Percentiles rank a stretch among this genome's conserved stretches.
Evolutionary conservation across 2,113 vertebrate genomes (phyloP).

Genomic region (Brienomyrus brachyistius): DNA sequence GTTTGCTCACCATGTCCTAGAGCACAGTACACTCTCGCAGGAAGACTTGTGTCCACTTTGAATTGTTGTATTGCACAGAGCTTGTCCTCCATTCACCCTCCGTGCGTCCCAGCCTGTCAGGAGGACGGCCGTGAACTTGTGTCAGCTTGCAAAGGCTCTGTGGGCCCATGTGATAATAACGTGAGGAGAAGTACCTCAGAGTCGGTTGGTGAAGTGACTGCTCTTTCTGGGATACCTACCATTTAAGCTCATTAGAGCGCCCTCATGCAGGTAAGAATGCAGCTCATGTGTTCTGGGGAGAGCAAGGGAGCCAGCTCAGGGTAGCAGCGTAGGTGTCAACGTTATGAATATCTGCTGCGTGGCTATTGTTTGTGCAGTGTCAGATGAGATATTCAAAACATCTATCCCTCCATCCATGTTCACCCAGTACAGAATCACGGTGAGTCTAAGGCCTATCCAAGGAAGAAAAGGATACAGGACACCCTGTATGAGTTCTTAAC

Average conservation of each 20-base stretch:
- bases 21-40: background rate
- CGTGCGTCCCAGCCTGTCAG: background rate
- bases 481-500: background rate
- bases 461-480: background rate
- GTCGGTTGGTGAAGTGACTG: background rate
- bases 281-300: background rate
- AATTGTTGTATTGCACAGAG: background rate
- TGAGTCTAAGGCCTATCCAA: background rate
- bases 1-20: background rate
- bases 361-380: background rate
- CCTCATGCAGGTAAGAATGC: background rate
- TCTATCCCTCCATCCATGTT: background rate
- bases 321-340: background rate
- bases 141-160: background rate
- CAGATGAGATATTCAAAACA: background rate
- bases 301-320: background rate
- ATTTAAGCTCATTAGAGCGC: background rate
- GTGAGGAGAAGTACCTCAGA: background rate
- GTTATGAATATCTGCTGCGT: background rate
- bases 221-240: background rate
- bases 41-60: background rate
- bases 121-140: background rate
- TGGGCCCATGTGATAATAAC: background rate
- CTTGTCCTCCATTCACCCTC: background rate
- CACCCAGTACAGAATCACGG: background rate